These are phyloP conservation scores for Dunckerocampus dactyliophorus DNA, from an alignment of 2,113 vertebrate species.

Conservation along the genomic window DNA sequence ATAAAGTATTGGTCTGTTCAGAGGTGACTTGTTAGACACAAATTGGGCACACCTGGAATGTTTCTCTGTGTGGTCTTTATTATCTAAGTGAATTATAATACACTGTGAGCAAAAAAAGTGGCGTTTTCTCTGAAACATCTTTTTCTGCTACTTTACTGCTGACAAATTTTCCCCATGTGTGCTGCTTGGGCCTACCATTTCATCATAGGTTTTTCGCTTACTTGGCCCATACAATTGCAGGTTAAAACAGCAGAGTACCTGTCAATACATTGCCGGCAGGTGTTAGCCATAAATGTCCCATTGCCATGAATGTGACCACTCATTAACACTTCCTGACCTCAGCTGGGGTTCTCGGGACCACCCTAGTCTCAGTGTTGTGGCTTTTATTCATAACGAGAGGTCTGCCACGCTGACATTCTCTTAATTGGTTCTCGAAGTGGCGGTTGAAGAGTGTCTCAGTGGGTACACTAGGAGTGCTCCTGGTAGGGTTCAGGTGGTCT, in stretches of 20 bases:
- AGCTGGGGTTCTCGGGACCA: slow-evolving; percentile 30
- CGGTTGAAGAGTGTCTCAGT: slow-evolving; percentile 40
- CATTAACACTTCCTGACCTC: slow-evolving; percentile 29
- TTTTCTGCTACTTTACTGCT: too few species aligned
- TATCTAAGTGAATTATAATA: too few species aligned
- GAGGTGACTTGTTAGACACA: too few species aligned
- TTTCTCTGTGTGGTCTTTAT: too few species aligned
- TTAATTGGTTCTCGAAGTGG: slow-evolving; percentile 52
- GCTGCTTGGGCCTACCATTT: neutral
- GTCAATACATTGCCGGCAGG: slow-evolving; percentile 4
- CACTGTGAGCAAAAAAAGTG: too few species aligned
- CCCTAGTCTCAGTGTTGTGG: slow-evolving; percentile 31
- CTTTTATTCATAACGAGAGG: slow-evolving; percentile 42
- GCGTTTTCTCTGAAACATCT: too few species aligned
- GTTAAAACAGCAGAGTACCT: neutral
- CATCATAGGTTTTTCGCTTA: neutral
- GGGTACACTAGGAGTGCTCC: slow-evolving; percentile 32
- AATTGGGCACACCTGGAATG: too few species aligned
- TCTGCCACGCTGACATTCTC: slow-evolving; percentile 58
- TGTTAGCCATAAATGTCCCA: slow-evolving; percentile 12
- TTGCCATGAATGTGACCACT: slow-evolving; percentile 20
- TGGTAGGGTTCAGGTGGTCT: slow-evolving; percentile 36
- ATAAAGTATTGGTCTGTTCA: too few species aligned
- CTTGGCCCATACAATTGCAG: neutral
- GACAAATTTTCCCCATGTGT: too few species aligned